These are phyloP conservation scores for Pyrocoelia pectoralis DNA, from an alignment of 2,888 invertebrate genomes.

Conservation along the genomic window DNA sequence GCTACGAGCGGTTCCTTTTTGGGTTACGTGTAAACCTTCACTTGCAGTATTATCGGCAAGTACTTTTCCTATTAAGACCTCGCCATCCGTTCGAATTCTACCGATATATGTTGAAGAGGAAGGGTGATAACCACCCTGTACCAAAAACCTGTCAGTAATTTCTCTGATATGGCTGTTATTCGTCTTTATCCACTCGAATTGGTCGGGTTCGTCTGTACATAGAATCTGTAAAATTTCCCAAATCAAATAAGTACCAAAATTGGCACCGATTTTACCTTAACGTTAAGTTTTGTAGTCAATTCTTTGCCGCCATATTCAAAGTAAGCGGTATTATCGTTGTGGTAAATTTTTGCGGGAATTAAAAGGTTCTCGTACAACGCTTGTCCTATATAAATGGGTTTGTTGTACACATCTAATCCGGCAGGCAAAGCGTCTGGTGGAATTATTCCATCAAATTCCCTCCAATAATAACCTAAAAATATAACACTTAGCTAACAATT, in stretches of 20 bases:
- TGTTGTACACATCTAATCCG: background rate
- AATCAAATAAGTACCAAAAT: too few species aligned
- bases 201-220: constrained; percentile 17
- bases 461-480: constrained; percentile 6
- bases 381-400: constrained; percentile 5
- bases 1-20: background rate
- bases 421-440: background rate
- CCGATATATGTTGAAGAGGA: constrained; percentile 22
- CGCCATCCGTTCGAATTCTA: constrained; percentile 3
- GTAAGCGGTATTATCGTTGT: background rate
- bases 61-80: constrained; percentile 20
- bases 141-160: constrained; percentile 8
- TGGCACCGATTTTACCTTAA: too few species aligned
- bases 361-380: background rate
- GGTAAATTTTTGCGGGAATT: constrained; percentile 7
- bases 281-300: background rate
- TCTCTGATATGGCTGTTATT: constrained; percentile 7
- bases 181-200: constrained; percentile 24
- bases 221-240: constrained; percentile 17
- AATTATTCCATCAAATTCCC: constrained; percentile 2
- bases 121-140: constrained; percentile 19
- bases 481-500: too few species aligned
- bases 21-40: constrained; percentile 15
- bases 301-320: constrained; percentile 6
- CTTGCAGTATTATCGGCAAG: constrained; percentile 16